Conservation (phyloP, 2,113 vertebrate species). For the Centropristis striata region DNA sequence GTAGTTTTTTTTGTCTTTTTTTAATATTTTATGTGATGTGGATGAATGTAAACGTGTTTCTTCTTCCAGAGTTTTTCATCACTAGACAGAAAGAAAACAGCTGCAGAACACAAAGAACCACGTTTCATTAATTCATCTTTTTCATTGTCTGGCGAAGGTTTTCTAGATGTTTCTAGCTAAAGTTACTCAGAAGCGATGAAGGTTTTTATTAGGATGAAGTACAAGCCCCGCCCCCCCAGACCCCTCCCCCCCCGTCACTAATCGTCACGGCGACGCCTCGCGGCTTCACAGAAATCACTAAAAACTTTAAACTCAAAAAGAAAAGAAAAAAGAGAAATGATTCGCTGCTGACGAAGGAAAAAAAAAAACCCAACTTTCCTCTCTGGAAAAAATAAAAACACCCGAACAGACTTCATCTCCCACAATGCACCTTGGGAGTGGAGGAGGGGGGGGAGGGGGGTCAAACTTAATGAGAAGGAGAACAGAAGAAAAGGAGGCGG, state of each 20-base stretch:
- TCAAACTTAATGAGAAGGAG: slow-evolving; percentile 60
- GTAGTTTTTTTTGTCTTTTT: slow-evolving; percentile 51
- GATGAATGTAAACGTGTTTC: slow-evolving; percentile 87
- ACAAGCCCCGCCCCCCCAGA: slow-evolving; percentile 66
- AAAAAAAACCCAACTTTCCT: slow-evolving; percentile 79
- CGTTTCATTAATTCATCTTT: slow-evolving; percentile 70
- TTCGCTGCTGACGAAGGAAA: slow-evolving; percentile 56
- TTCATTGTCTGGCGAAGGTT: slow-evolving; percentile 77
- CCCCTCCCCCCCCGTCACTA: slow-evolving; percentile 47
- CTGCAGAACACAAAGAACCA: slow-evolving; percentile 85
- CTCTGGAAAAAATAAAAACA: slow-evolving; percentile 64
- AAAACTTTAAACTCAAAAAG: slow-evolving; percentile 86
- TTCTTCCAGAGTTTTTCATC: slow-evolving; percentile 79
- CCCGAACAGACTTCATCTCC: slow-evolving; percentile 55
- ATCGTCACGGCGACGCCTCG: slow-evolving; percentile 63
- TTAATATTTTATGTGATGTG: slow-evolving; percentile 64
- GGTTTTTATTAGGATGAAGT: slow-evolving; percentile 80
- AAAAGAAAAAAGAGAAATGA: slow-evolving; percentile 74
- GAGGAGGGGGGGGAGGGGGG: slow-evolving; percentile 79
- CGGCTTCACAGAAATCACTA: slow-evolving; percentile 91
- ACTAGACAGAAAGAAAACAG: no score
- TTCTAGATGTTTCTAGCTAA: slow-evolving; percentile 89
- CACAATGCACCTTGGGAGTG: slow-evolving; percentile 83
- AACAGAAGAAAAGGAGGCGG: neutral
- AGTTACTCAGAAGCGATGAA: slow-evolving; percentile 88